Conservation (phyloP, 2,113 vertebrate species). For the Epinephelus moara region DNA sequence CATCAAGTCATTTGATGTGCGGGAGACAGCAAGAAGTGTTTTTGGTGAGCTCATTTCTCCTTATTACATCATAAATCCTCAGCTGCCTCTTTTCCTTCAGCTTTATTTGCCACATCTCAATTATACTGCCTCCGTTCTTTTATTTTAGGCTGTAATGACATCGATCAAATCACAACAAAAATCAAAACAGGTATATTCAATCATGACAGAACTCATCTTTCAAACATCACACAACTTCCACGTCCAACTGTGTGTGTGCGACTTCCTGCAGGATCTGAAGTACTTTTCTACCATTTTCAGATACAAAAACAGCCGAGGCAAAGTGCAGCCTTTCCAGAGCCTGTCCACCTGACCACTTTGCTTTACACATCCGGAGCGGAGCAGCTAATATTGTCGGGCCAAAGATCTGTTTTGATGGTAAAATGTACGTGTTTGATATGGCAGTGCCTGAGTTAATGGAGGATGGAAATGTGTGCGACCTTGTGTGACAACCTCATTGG, state of each 20-base stretch:
- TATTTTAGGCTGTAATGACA: not conserved
- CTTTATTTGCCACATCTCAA: not conserved
- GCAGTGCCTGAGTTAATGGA: not conserved
- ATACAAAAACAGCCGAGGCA: fast-evolving
- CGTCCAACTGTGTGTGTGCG: not conserved
- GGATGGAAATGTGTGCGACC: not conserved
- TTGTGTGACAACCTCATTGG: slow-evolving; percentile 13
- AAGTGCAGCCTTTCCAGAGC: slow-evolving; percentile 82
- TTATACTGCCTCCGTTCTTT: not conserved
- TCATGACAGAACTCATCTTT: not conserved
- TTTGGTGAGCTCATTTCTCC: slow-evolving; percentile 57
- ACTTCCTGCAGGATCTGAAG: not conserved
- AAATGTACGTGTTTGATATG: slow-evolving; percentile 79
- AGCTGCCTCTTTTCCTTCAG: not conserved
- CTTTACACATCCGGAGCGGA: slow-evolving; percentile 87
- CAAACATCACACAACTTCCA: not conserved
- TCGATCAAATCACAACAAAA: not conserved
- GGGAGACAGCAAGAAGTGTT: not conserved
- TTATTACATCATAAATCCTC: not conserved
- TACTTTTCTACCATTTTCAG: slow-evolving; percentile 37
- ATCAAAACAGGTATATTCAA: not conserved
- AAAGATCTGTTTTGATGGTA: slow-evolving; percentile 88
- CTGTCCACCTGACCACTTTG: slow-evolving; percentile 82
- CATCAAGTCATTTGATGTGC: slow-evolving; percentile 11
- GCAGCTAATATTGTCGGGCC: slow-evolving; percentile 89